Evolutionary conservation across 64 coral and sea anemone genomes (phyloP), one percentile per base, ranked within the genome.

Genomic region (Porites australiensis): DNA sequence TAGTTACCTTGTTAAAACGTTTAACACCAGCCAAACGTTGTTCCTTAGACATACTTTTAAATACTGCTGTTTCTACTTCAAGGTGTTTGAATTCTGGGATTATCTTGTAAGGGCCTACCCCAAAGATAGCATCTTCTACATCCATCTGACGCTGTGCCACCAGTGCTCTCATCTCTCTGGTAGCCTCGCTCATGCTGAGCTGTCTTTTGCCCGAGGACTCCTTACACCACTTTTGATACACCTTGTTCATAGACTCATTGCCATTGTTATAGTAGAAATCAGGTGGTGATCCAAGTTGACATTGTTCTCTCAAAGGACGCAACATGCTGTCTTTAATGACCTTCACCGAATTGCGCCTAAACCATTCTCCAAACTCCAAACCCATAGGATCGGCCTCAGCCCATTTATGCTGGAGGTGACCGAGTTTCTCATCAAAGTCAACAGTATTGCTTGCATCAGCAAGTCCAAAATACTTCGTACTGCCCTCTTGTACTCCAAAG

Each of bases 391-490:
- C 20, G 5, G 23, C 73, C 49, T 44, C 7, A n/a, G 49, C 73
- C 73, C 73, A 75, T 75, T 75, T 75, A 5, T n/a, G 73, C 73
- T 75, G 13, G 77, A 70, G 13, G 60, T 72, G n/a, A 45, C 45
- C 12, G 86, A 53, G 8, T 82, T 92, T 64, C 23, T 7, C 54
- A 27, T 75, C 45, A 81, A 92, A 84, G 50, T 92, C 82, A 47
- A 45, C 43, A 20, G 66, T 18, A 6, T 47, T 50, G 64, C 9
- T 20, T 15, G 90, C 20, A 92, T 86, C 70, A 44, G 48, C 70
- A 85, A 92, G 18, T 22, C 90, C 70, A 76, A 63, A n/a, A 13
- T 76, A 53, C 45, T 57, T 10, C 11, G 73, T 74, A 10, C 5
- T 80, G 18, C 11, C 90, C 7, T 47, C 61, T 64, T 50, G 21